Evolutionary conservation across 2,113 vertebrate species (phyloP).

Genomic region (Protobothrops mucrosquamatus): DNA sequence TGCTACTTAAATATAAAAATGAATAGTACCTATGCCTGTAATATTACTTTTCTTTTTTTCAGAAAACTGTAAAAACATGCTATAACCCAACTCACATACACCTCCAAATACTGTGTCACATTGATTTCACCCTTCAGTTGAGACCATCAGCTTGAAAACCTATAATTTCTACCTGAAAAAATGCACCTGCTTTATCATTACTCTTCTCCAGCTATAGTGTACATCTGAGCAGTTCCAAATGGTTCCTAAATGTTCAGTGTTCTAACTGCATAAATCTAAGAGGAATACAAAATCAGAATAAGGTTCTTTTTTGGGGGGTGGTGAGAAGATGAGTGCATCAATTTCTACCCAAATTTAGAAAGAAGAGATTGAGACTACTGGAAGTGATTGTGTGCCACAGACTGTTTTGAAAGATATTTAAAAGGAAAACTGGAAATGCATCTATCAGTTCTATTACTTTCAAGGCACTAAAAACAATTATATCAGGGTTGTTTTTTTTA

Average conservation of each 20-base stretch:
- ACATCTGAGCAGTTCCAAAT: not conserved
- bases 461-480: not conserved
- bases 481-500: not conserved
- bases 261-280: not conserved
- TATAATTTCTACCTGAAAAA: conserved; percentile 7
- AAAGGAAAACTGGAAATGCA: not conserved
- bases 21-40: not conserved
- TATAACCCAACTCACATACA: not conserved
- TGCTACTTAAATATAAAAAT: not conserved
- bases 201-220: not conserved
- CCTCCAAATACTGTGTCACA: not conserved
- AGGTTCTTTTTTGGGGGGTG: not conserved
- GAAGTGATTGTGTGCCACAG: not conserved
- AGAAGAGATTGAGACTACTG: not conserved
- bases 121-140: not conserved
- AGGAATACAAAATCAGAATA: not conserved
- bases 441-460: not conserved
- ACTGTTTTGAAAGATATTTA: not conserved
- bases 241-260: not conserved
- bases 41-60: not conserved
- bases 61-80: not conserved
- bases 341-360: not conserved
- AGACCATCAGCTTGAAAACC: conserved; percentile 13
- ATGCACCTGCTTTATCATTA: not conserved
- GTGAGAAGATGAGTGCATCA: not conserved